Evolutionary conservation across 2,113 vertebrate genomes (phyloP).

Genomic region (Taxidea taxus): DNA sequence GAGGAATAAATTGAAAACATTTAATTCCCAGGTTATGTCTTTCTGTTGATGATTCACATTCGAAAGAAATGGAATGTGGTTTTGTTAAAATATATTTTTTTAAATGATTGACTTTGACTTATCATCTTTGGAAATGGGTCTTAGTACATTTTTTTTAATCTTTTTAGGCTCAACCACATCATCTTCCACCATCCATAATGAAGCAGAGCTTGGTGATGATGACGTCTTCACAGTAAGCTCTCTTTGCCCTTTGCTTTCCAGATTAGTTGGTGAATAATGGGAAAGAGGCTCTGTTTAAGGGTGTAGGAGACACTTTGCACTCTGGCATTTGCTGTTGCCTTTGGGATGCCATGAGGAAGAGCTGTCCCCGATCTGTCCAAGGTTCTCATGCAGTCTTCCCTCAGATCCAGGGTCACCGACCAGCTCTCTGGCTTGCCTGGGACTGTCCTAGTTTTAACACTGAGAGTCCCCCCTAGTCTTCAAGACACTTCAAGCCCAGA

Average conservation of each 20-base stretch:
- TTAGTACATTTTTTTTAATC: background rate
- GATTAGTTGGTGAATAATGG: background rate
- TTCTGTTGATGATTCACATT: background rate
- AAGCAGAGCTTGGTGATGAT: slow-evolving; percentile 96
- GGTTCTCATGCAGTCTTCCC: background rate
- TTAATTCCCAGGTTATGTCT: background rate
- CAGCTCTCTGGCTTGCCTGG: background rate
- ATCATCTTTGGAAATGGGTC: background rate
- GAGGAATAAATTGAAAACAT: background rate
- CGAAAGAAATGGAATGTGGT: background rate
- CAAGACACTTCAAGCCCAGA: background rate
- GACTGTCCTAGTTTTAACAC: background rate
- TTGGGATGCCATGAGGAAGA: background rate
- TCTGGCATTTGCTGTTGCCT: background rate
- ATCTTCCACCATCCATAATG: slow-evolving; percentile 97
- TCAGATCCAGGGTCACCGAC: background rate
- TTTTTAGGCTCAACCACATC: slow-evolving; percentile 96
- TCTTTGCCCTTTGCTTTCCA: background rate
- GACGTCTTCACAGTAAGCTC: slow-evolving; percentile 97
- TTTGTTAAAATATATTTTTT: slow-evolving; percentile 8
- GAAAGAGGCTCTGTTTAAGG: background rate
- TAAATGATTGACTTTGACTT: background rate
- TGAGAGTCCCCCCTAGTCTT: background rate
- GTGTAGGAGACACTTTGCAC: background rate
- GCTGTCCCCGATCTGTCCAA: background rate